Base-by-base conservation (phyloP, 2,797 vertebrate genomes). In the Melanotaenia maccullochi region DNA sequence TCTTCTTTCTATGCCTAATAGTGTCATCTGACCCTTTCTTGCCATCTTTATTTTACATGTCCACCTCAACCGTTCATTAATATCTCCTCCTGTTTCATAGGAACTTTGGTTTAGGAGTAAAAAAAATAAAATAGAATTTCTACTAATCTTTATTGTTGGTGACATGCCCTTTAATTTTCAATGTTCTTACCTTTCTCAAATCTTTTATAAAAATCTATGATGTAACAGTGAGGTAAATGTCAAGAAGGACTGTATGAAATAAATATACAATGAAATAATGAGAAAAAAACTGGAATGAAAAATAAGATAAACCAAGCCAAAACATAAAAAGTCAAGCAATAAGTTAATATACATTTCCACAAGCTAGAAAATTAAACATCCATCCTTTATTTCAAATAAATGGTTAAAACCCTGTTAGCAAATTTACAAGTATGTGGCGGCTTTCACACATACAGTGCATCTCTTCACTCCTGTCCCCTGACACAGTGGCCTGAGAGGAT, bases 361-460 rank as follows among this genome's bases (percentile, higher is more conserved):
- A 40, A 22, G 61, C 44, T 38, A 44, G 47, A 11, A 65, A 35
- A 66, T 38, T 65, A 73, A 74, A 62, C 44, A 73, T 5, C 20
- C 33, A 75, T 65, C 57, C 52, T 9, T 44, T 12, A 0, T 64
- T 77, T 40, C 25, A 51, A 65, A 62, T 62, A 40, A 69, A 76
- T 30, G 63, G 78, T 72, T 72, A 64, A 81, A 84, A 65, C 35
- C 73, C 85, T 65, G 56, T 86, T 78, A 75, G 78, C 79, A 76
- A 84, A 89, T 91, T 85, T 84, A 73, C 85, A 85, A 68, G 69
- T 73, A 59, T 25, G 54, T 76, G 76, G 58, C 66, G 61, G 74
- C 61, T 88, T 89, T 90, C 84, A 81, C 85, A 79, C 59, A 0
- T 32, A 57, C 20, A 64, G 69, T 57, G 14, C 54, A 16, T 81